Conservation (phyloP, 2,797 vertebrate species). For the Clarias pachynema region DNA sequence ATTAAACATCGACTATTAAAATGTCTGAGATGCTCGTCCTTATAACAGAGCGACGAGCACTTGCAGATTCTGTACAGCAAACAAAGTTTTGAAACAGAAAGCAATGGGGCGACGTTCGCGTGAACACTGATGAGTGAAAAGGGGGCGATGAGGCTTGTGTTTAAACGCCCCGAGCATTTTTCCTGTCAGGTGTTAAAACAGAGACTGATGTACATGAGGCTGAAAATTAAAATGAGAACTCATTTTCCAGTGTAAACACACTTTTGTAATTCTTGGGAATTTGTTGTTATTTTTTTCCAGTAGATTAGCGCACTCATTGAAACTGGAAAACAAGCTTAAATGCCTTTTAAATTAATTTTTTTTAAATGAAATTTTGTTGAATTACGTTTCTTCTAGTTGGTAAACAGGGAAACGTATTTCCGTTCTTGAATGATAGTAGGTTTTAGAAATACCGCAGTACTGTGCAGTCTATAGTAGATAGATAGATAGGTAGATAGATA, state of each 20-base stretch:
- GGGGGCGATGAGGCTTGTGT: neutral
- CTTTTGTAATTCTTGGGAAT: neutral
- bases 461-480: neutral
- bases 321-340: neutral
- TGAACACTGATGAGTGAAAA: neutral
- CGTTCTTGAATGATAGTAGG: neutral
- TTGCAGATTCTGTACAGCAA: neutral
- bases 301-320: neutral
- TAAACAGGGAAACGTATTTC: neutral
- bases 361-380: neutral
- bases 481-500: too few species aligned
- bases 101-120: neutral
- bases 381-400: neutral
- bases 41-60: neutral
- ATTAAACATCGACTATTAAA: neutral
- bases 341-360: too few species aligned
- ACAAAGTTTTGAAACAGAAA: neutral
- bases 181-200: neutral
- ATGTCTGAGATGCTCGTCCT: neutral
- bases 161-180: neutral
- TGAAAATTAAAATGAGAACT: constrained; percentile 4
- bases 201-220: neutral
- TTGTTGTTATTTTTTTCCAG: neutral
- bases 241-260: neutral
- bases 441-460: neutral